phyloP scores from a whole-genome alignment of 1,140 invertebrate genomes.

The Drosophila sp. region DNA sequence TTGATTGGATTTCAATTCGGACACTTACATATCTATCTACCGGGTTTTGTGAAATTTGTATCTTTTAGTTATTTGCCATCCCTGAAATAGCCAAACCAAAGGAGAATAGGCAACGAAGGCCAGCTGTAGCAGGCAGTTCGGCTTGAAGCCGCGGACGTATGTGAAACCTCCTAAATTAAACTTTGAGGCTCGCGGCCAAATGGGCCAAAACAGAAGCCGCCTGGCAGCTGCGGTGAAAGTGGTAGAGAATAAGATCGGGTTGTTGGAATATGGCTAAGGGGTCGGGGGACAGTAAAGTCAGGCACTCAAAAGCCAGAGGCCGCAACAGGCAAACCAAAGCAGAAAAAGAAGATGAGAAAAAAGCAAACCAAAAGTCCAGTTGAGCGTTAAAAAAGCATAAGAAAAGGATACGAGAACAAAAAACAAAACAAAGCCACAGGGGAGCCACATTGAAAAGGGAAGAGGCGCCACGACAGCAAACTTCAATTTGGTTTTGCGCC shows the following conservation, averaged over 20 bases:
- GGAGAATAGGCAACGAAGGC: neutral
- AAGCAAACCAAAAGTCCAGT: constrained; percentile 19
- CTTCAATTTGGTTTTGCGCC: constrained; percentile 74
- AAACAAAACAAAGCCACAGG: constrained; percentile 2
- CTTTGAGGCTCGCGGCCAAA: constrained; percentile 42
- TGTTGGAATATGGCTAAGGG: constrained; percentile 24
- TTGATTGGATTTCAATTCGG: no score
- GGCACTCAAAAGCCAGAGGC: constrained; percentile 22
- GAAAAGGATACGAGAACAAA: constrained; percentile 1
- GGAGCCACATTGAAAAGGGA: constrained; percentile 4
- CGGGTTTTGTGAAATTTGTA: no score
- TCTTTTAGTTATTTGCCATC: neutral
- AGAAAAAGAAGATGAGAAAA: constrained; percentile 10
- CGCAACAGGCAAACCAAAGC: constrained; percentile 15
- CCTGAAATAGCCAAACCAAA: constrained; percentile 1
- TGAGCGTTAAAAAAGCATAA: constrained; percentile 27
- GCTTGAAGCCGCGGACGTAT: constrained; percentile 48
- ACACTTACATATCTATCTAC: no score
- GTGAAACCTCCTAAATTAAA: constrained; percentile 69
- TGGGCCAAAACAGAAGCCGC: constrained; percentile 43
- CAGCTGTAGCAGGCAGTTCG: constrained; percentile 15
- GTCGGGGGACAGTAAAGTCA: neutral
- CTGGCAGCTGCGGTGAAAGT: constrained; percentile 27
- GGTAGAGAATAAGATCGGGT: constrained; percentile 20
- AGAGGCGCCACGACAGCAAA: constrained; percentile 47